phyloP scores from a whole-genome alignment of 2,113 vertebrate species.

The Rattus rattus region DNA sequence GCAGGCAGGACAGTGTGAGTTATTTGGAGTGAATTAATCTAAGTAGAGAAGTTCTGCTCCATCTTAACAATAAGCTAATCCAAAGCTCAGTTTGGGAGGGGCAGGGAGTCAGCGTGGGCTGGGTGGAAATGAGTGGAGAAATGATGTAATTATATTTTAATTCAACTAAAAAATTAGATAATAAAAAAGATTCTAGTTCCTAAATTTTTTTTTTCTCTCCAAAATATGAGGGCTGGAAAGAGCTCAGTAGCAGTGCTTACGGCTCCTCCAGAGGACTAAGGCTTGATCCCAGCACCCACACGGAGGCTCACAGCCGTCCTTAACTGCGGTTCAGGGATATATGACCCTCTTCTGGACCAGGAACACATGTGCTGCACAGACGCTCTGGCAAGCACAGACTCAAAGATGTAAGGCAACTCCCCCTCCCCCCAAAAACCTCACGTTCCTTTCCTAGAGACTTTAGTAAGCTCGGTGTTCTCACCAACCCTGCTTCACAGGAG shows the following conservation, averaged over 20 bases:
- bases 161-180: not conserved
- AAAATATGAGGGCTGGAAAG: not conserved
- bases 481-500: not conserved
- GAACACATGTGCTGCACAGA: not conserved
- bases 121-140: not conserved
- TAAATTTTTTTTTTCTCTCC: not conserved
- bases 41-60: not conserved
- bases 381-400: not conserved
- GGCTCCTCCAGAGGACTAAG: not conserved
- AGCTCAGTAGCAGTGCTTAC: not conserved
- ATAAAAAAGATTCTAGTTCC: not conserved
- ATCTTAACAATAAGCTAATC: constrained; percentile 11
- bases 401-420: not conserved
- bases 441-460: constrained; percentile 43
- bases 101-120: not conserved
- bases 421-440: not conserved
- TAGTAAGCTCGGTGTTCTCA: not conserved
- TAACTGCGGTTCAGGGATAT: not conserved
- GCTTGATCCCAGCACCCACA: not conserved
- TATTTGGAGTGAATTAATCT: not conserved
- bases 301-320: not conserved
- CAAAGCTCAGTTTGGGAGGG: not conserved
- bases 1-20: not conserved
- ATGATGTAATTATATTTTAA: not conserved
- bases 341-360: not conserved